A percentile compares a stretch with the other conserved stretches of the same genome.
Evolutionary conservation across 1,140 invertebrate genomes (phyloP).

Genomic region (Tetragnatha versicolor): DNA sequence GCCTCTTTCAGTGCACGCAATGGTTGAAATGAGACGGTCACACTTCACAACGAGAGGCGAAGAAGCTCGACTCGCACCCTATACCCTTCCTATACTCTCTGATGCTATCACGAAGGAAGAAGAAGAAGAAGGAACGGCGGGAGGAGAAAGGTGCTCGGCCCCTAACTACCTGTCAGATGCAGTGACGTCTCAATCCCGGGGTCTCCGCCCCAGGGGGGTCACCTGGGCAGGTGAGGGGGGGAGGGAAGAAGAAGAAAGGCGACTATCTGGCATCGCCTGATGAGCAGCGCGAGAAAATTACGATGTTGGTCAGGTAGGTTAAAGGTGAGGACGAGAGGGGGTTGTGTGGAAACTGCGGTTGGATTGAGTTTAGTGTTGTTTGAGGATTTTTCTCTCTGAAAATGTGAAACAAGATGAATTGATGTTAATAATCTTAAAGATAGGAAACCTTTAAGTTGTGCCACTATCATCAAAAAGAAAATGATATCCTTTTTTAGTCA

Average conservation of each 20-base stretch:
- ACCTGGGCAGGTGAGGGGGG: neutral
- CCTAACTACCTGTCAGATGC: conserved; percentile 40
- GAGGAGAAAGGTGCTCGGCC: neutral
- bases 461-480: neutral
- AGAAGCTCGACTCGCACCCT: no score
- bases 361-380: neutral
- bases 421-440: neutral
- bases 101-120: neutral
- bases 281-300: conserved; percentile 35
- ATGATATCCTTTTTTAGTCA: neutral
- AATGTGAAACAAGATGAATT: neutral
- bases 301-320: neutral
- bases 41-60: no score
- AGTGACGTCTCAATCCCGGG: conserved; percentile 40
- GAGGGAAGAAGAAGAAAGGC: neutral
- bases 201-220: neutral
- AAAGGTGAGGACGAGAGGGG: neutral
- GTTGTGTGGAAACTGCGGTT: neutral
- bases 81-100: no score
- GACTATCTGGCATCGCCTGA: neutral
- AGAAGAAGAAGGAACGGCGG: neutral
- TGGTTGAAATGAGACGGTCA: no score
- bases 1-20: no score
- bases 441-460: neutral
- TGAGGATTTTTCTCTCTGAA: neutral